Evolutionary conservation across 2,888 invertebrate genomes (phyloP).

Genomic region (Trichogramma evanescens): DNA sequence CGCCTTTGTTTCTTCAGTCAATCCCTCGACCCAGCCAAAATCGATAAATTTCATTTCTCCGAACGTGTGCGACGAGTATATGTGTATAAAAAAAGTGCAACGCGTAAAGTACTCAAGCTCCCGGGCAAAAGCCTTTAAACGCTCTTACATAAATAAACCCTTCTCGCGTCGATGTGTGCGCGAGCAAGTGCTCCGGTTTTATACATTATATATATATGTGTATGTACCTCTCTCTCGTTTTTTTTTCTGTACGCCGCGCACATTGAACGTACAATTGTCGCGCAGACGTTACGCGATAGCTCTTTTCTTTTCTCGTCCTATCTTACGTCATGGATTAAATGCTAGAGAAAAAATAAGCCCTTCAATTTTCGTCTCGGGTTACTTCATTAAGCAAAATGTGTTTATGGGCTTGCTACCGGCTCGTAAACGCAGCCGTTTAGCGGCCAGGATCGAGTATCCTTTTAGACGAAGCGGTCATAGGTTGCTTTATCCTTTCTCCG

Average conservation of each 20-base stretch:
- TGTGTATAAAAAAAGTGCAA: neutral
- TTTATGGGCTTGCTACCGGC: too few species aligned
- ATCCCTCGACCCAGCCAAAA: too few species aligned
- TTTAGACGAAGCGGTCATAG: neutral
- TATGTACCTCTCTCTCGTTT: too few species aligned
- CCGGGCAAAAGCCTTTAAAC: constrained; percentile 8
- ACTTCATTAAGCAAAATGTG: constrained; percentile 8
- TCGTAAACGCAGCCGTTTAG: neutral
- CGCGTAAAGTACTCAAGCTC: neutral
- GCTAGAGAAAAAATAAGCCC: neutral
- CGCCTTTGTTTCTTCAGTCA: too few species aligned
- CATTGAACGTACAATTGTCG: too few species aligned
- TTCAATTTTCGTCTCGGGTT: constrained; percentile 12
- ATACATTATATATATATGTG: too few species aligned
- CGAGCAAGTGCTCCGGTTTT: too few species aligned
- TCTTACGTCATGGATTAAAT: neutral
- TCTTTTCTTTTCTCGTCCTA: too few species aligned
- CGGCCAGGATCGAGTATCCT: neutral
- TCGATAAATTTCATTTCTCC: too few species aligned
- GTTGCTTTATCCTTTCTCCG: neutral
- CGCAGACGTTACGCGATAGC: too few species aligned
- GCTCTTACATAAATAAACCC: constrained; percentile 8
- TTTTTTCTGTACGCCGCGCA: too few species aligned
- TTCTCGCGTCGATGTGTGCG: neutral
- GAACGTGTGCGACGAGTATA: too few species aligned